A percentile compares a stretch with the other conserved stretches of the same genome.
Conservation (phyloP, 2,113 vertebrate species). For the Chloropsis cyanopogon region DNA sequence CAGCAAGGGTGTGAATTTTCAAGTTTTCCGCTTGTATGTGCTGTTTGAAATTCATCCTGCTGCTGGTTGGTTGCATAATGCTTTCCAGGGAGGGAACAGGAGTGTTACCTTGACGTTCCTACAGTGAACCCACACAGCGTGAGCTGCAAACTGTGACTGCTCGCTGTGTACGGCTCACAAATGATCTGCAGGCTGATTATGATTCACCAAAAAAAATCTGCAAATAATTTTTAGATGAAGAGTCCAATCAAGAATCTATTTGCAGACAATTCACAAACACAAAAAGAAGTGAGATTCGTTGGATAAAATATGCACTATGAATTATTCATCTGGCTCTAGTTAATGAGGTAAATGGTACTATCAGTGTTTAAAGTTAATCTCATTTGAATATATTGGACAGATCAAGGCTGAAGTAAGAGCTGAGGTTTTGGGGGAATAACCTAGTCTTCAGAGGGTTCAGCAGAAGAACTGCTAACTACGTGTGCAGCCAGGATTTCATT, state of each 20-base stretch:
- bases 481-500: background rate
- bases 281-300: conserved; percentile 52
- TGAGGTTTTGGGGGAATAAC: background rate
- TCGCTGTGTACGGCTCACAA: background rate
- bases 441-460: background rate
- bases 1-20: conserved; percentile 61
- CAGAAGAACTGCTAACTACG: accelerated
- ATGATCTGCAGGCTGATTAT: conserved; percentile 25
- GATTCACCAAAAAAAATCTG: conserved; percentile 30
- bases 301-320: conserved; percentile 48
- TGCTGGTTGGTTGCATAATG: conserved; percentile 20
- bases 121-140: background rate
- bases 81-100: conserved; percentile 31
- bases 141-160: conserved; percentile 21
- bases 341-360: conserved; percentile 64
- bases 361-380: conserved; percentile 63
- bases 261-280: conserved; percentile 67
- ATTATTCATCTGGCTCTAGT: conserved; percentile 48
- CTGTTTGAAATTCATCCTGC: background rate
- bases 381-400: conserved; percentile 37
- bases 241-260: conserved; percentile 65
- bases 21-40: background rate
- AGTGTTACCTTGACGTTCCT: conserved; percentile 27
- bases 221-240: conserved; percentile 58
- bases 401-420: background rate